Evolutionary conservation across 23 tunicate species (phyloP), one percentile per base, ranked within the genome.

Genomic region (Halocynthia aurantium): DNA sequence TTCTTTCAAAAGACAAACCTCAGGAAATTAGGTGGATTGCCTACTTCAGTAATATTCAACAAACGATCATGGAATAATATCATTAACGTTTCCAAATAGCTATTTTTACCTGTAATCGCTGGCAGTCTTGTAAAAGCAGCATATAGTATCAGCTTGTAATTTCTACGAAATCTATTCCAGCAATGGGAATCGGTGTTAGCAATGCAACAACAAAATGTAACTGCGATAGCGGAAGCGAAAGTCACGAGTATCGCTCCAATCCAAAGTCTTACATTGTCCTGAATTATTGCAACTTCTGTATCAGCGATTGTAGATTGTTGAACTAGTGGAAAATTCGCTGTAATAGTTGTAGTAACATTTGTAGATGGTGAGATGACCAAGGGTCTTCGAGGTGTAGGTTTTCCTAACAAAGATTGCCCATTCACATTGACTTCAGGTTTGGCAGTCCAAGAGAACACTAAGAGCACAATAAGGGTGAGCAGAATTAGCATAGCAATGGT

Each of bases 61-160:
- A 19, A 70, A 74, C 78, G 1, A 31, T 31, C 44, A 31, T 31
- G 44, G 44, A 31, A 31, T 31, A 31, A 31, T 31, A 31, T 31
- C 44, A 31, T 31, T 1, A 31, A 31, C 44, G 44, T 31, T 31
- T 31, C 44, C 44, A 31, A 31, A 31, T 31, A 31, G 44, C 44
- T 31, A 31, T 31, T 31, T 31, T 69, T 40, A 69, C 76, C 77
- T 52, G 52, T 53, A 57, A 81, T 51, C 0, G 87, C 53, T 5
- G 87, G 87, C 61, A 83, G 71, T 49, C 69, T 61, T 20, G 87
- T 83, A 53, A 83, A 83, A 7, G 76, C 80, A 13, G 87, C 81
- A 63, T 83, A 83, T 50, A 63, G 21, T 10, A 75, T 80, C 76
- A 83, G 50, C 10, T 57, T 67, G 76, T 56, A 76, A 53, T 83